These are phyloP conservation scores for Megaptera novaeangliae DNA, from an alignment of 2,113 vertebrate species.

Conservation along the genomic window DNA sequence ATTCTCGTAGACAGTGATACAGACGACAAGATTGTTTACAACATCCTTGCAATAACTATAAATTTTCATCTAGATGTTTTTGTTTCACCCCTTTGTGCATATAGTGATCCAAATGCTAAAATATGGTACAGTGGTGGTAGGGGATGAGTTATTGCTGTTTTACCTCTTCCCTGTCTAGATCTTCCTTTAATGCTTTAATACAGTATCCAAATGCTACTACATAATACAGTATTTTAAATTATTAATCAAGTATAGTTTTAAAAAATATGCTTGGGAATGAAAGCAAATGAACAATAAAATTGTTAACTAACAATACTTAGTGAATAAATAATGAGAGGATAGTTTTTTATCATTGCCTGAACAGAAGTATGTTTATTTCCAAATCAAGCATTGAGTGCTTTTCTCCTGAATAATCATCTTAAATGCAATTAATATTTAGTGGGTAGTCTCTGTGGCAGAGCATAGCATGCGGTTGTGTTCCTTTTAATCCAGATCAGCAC, in stretches of 20 bases:
- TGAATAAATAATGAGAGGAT: neutral
- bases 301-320: conserved; percentile 7
- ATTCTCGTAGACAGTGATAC: neutral
- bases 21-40: neutral
- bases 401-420: neutral
- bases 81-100: neutral
- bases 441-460: neutral
- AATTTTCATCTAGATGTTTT: neutral
- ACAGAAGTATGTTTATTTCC: neutral
- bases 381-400: neutral
- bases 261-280: conserved; percentile 27
- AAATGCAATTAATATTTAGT: neutral
- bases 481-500: neutral
- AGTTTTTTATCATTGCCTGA: neutral
- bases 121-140: neutral
- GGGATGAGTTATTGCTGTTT: neutral
- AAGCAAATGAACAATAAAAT: conserved; percentile 48
- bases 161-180: neutral
- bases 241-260: conserved; percentile 28
- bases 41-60: neutral
- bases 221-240: neutral
- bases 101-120: neutral
- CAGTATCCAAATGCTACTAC: neutral
- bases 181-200: neutral
- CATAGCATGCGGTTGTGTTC: neutral